Evolutionary conservation across 2,797 vertebrate genomes (phyloP).

Genomic region (Falco naumanni): DNA sequence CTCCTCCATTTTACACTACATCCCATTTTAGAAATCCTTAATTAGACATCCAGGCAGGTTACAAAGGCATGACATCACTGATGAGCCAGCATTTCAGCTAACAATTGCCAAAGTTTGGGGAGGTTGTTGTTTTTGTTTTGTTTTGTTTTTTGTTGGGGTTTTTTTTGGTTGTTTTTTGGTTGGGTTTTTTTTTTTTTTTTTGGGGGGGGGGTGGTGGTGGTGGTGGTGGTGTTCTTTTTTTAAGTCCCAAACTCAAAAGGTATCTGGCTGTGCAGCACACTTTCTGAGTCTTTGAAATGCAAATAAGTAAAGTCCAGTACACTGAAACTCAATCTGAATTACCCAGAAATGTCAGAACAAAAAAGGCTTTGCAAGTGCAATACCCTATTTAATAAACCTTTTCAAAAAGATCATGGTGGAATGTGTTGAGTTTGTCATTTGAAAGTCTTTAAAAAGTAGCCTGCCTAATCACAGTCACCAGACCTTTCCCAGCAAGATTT

Average conservation of each 20-base stretch:
- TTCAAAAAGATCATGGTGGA: not conserved
- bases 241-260: not conserved
- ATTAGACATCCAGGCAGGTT: slow-evolving; percentile 1
- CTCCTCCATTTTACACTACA: not conserved
- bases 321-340: slow-evolving; percentile 49
- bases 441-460: not conserved
- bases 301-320: slow-evolving; percentile 43
- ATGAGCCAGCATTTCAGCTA: slow-evolving; percentile 40
- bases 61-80: not conserved
- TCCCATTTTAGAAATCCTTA: slow-evolving; percentile 31
- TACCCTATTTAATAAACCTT: slow-evolving; percentile 47
- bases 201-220: too few species aligned
- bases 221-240: not conserved
- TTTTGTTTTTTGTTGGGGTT: not conserved
- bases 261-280: slow-evolving; percentile 1
- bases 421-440: not conserved
- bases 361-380: slow-evolving; percentile 14
- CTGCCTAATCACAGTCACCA: not conserved
- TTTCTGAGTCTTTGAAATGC: slow-evolving; percentile 56
- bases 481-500: not conserved
- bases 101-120: not conserved
- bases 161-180: too few species aligned
- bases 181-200: too few species aligned
- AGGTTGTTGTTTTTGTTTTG: not conserved
- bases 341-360: slow-evolving; percentile 43